Percentiles rank a stretch among this genome's conserved stretches.
Evolutionary conservation across 2,797 vertebrate genomes (phyloP).

Genomic region (Pseudochirops corinnae): DNA sequence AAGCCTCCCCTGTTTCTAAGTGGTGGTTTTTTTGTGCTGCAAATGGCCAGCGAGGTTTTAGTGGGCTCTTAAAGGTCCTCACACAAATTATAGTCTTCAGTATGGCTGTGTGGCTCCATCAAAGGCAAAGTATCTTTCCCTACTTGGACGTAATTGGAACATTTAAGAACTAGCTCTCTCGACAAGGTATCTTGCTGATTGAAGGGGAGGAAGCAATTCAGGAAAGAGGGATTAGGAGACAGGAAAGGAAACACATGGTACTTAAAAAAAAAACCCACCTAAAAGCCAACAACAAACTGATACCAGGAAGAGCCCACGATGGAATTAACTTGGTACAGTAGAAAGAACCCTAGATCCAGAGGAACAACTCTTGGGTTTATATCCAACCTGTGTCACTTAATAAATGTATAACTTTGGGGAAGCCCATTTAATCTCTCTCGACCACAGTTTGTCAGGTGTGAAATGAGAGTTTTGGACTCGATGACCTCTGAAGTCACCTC

Average conservation of each 20-base stretch:
- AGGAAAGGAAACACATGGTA: slow-evolving; percentile 28
- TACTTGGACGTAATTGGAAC: neutral
- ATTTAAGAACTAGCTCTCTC: neutral
- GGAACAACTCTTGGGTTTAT: neutral
- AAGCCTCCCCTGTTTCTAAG: neutral
- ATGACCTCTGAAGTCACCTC: neutral
- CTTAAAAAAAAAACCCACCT: neutral
- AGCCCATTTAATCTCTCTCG: neutral
- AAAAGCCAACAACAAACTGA: neutral
- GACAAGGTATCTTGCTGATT: slow-evolving; percentile 4
- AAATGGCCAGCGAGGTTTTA: slow-evolving; percentile 61
- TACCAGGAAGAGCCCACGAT: neutral
- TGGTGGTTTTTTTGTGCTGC: slow-evolving; percentile 29
- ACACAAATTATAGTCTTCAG: slow-evolving; percentile 43
- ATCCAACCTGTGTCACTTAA: neutral
- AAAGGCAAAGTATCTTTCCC: neutral
- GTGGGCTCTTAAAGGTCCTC: slow-evolving; percentile 43
- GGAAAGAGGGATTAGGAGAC: slow-evolving; percentile 13
- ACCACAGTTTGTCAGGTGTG: neutral
- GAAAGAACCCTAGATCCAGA: neutral
- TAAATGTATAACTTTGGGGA: neutral
- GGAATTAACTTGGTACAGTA: neutral
- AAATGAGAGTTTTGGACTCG: neutral
- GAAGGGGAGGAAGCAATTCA: neutral
- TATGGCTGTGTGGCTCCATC: slow-evolving; percentile 7